phyloP scores from a whole-genome alignment of 2,113 vertebrate genomes.

The Piprites chloris region DNA sequence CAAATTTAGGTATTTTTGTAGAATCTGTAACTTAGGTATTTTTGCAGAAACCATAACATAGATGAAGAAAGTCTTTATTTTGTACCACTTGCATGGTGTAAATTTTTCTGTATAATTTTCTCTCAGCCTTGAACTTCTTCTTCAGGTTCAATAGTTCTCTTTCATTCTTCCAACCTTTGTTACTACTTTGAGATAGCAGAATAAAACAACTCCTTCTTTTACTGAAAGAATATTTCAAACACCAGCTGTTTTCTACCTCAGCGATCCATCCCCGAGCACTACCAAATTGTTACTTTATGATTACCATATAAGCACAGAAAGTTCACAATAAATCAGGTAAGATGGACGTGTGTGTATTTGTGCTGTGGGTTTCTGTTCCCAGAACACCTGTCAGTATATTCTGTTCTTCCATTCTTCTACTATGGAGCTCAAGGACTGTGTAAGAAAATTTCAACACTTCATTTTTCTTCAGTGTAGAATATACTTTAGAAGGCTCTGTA shows the following conservation, averaged over 20 bases:
- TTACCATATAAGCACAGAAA: background rate
- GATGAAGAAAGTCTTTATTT: background rate
- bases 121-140: background rate
- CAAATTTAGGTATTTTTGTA: background rate
- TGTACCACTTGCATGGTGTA: background rate
- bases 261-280: background rate
- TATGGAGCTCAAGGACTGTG: background rate
- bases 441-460: background rate
- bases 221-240: background rate
- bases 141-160: background rate
- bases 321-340: background rate
- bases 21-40: background rate
- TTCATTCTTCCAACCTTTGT: background rate
- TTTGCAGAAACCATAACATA: background rate
- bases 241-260: background rate
- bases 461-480: background rate
- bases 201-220: background rate
- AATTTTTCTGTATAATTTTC: background rate
- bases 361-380: background rate
- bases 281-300: background rate
- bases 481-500: background rate
- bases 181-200: background rate
- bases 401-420: background rate
- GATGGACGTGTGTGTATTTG: background rate
- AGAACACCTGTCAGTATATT: background rate